phyloP scores from a whole-genome alignment of 2,113 vertebrate species.

The Heterochromis multidens region DNA sequence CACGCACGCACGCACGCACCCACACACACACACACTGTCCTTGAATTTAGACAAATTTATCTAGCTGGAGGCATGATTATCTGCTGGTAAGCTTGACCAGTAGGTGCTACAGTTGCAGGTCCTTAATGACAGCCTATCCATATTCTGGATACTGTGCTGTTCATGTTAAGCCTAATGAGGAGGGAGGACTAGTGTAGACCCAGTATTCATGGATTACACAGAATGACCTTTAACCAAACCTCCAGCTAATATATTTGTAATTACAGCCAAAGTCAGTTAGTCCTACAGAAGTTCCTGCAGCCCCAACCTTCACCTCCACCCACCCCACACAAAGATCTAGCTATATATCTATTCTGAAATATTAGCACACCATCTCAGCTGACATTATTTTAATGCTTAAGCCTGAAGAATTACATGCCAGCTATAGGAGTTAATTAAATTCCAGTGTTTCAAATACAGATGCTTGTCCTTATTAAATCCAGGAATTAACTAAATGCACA shows the following conservation, averaged over 20 bases:
- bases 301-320: background rate
- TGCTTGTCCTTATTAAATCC: background rate
- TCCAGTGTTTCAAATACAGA: slow-evolving; percentile 23
- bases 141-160: background rate
- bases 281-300: background rate
- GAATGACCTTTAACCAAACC: slow-evolving; percentile 43
- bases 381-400: slow-evolving; percentile 30
- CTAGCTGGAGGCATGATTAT: slow-evolving; percentile 1
- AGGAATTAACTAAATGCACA: background rate
- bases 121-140: background rate
- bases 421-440: slow-evolving; percentile 20
- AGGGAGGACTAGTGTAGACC: background rate
- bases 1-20: background rate
- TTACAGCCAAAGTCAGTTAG: slow-evolving; percentile 45
- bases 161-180: slow-evolving; percentile 3
- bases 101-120: background rate
- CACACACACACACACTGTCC: background rate
- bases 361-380: slow-evolving; percentile 19
- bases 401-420: background rate
- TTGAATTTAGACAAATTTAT: background rate
- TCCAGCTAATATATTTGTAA: slow-evolving; percentile 29
- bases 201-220: slow-evolving; percentile 31
- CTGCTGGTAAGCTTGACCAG: background rate
- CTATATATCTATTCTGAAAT: background rate
- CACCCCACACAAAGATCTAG: slow-evolving; percentile 4